phyloP scores from a whole-genome alignment of 2,888 invertebrate genomes.

The Agelastica alni region DNA sequence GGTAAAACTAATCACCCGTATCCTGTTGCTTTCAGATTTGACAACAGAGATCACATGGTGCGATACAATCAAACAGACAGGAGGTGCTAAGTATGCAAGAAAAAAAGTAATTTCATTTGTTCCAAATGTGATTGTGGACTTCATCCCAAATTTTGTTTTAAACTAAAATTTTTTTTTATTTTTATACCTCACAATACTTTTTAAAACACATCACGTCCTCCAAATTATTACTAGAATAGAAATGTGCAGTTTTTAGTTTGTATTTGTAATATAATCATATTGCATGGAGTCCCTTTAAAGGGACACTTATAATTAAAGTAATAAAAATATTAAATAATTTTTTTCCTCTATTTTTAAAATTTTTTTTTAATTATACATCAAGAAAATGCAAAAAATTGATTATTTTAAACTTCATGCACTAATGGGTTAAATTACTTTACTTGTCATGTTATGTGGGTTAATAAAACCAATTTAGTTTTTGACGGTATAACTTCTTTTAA shows the following conservation, averaged over 20 bases:
- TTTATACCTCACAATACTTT: no score
- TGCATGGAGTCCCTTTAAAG: constrained; percentile 17
- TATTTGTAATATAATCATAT: not conserved
- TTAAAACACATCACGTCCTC: no score
- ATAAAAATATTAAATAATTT: not conserved
- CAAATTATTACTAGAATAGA: constrained; percentile 2
- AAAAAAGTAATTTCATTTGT: constrained; percentile 27
- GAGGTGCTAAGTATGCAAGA: not conserved
- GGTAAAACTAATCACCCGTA: constrained; percentile 7
- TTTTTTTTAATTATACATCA: not conserved
- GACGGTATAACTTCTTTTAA: no score
- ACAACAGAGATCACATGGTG: constrained; percentile 17
- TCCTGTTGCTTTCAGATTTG: constrained; percentile 16
- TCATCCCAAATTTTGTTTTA: no score
- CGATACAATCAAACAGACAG: constrained; percentile 21
- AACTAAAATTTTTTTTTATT: no score
- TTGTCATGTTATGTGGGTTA: no score
- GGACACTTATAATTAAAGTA: constrained; percentile 6
- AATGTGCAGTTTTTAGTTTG: not conserved
- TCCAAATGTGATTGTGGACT: no score
- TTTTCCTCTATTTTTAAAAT: not conserved
- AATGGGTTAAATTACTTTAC: not conserved
- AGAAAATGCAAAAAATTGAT: not conserved
- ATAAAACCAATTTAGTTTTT: no score
- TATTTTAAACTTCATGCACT: not conserved